Conservation (phyloP, 2,888 invertebrate genomes). For the Tanypteryx hageni region DNA sequence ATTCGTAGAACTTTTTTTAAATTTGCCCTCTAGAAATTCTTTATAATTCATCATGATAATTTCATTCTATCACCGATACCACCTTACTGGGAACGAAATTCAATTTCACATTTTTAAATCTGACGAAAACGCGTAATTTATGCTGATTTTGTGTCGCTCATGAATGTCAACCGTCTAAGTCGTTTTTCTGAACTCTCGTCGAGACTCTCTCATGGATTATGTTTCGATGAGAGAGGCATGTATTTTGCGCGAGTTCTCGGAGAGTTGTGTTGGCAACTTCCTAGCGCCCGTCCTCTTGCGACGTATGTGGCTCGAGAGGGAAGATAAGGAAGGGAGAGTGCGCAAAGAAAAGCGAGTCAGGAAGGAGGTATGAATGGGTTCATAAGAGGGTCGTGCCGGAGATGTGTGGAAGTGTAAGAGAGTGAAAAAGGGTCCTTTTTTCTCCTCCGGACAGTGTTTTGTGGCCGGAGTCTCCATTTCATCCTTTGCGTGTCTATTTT, state of each 20-base stretch:
- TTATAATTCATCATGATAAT: too few species aligned
- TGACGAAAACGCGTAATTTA: too few species aligned
- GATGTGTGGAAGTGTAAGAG: neutral
- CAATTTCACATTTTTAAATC: too few species aligned
- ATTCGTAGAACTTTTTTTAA: too few species aligned
- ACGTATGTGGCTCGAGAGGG: neutral
- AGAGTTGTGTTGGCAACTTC: neutral
- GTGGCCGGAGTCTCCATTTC: constrained; percentile 13
- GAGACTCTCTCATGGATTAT: too few species aligned
- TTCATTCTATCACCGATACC: too few species aligned
- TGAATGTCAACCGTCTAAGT: too few species aligned
- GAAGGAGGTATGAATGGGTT: neutral
- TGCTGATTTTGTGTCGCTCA: too few species aligned
- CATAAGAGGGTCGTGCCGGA: neutral
- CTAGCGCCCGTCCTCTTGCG: too few species aligned
- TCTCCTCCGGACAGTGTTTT: neutral
- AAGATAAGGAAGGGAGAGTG: neutral
- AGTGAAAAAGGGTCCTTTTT: neutral
- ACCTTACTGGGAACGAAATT: too few species aligned
- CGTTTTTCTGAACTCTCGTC: too few species aligned
- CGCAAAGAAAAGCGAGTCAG: neutral
- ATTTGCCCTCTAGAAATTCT: too few species aligned
- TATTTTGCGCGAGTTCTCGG: neutral
- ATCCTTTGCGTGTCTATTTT: constrained; percentile 18
- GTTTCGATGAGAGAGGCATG: neutral